Percentiles rank a stretch among this genome's conserved stretches.
Conservation (phyloP, 1,140 invertebrate genomes). For the Steinernema khuongi region DNA sequence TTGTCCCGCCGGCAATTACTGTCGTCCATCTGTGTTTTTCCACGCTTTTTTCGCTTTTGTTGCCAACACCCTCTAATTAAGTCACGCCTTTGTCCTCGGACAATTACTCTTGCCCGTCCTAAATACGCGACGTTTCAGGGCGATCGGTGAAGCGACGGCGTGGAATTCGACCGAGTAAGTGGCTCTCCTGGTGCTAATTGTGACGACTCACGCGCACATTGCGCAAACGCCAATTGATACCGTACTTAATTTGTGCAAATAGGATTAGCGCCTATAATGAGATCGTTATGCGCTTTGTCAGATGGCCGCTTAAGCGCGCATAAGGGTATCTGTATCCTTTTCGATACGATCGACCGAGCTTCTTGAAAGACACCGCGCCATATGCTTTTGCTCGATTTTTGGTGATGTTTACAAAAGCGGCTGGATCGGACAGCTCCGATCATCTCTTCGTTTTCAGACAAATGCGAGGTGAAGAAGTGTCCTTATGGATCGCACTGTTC, state of each 20-base stretch:
- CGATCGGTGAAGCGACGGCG: neutral
- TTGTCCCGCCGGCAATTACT: neutral
- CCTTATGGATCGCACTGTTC: neutral
- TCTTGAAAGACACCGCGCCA: neutral
- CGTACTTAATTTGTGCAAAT: neutral
- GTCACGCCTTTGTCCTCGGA: neutral
- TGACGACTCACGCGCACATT: too few species aligned
- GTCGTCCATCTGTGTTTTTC: neutral
- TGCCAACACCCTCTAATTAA: neutral
- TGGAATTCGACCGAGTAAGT: conserved; percentile 3
- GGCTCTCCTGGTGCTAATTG: neutral
- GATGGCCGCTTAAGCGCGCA: neutral
- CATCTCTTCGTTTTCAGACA: neutral
- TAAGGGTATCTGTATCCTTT: neutral
- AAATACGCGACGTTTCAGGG: neutral
- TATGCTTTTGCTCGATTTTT: too few species aligned
- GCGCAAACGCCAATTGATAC: neutral
- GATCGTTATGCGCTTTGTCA: neutral
- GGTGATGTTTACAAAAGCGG: too few species aligned
- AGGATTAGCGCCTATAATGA: conserved; percentile 1
- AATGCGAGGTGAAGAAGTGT: conserved; percentile 3
- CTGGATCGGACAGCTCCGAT: too few species aligned
- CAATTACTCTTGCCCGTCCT: neutral
- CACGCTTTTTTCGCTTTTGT: neutral
- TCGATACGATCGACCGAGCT: neutral